Conservation (phyloP, 2,113 vertebrate species). For the Trogon surrucura region DNA sequence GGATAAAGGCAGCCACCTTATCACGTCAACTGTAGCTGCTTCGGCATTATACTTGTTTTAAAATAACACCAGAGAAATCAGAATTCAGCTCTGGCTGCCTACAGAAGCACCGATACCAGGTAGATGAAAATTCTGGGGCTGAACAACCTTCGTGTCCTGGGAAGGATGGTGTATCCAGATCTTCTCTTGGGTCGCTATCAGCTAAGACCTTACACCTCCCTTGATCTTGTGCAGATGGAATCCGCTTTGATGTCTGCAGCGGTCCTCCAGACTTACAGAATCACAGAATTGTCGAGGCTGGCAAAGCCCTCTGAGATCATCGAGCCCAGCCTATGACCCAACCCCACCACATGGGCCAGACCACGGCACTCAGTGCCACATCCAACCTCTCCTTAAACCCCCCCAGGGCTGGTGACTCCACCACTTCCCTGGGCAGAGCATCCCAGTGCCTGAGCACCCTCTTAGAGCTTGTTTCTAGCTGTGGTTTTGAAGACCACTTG, state of each 20-base stretch:
- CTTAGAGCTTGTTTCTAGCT: not conserved
- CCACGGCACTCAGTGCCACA: too few relatives aligned
- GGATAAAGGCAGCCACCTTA: not conserved
- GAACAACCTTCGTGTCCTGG: not conserved
- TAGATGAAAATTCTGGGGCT: not conserved
- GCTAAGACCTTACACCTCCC: not conserved
- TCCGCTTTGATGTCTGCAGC: not conserved
- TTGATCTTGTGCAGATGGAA: not conserved
- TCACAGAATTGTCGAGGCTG: too few relatives aligned
- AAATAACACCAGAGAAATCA: not conserved
- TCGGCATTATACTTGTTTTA: not conserved
- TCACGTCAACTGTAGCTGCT: not conserved
- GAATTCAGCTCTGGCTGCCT: not conserved
- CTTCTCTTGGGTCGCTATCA: not conserved
- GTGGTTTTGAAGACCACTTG: not conserved
- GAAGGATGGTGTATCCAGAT: not conserved
- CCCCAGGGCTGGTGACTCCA: too few relatives aligned
- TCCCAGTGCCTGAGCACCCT: too few relatives aligned
- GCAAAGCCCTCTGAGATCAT: too few relatives aligned
- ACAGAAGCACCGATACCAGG: not conserved
- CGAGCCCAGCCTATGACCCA: too few relatives aligned
- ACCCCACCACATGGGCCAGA: too few relatives aligned
- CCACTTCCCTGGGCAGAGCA: too few relatives aligned
- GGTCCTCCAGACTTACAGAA: not conserved
- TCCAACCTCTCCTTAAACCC: too few relatives aligned